Conservation (phyloP, 1,140 invertebrate species). For the Heliconius eleuchia region DNA sequence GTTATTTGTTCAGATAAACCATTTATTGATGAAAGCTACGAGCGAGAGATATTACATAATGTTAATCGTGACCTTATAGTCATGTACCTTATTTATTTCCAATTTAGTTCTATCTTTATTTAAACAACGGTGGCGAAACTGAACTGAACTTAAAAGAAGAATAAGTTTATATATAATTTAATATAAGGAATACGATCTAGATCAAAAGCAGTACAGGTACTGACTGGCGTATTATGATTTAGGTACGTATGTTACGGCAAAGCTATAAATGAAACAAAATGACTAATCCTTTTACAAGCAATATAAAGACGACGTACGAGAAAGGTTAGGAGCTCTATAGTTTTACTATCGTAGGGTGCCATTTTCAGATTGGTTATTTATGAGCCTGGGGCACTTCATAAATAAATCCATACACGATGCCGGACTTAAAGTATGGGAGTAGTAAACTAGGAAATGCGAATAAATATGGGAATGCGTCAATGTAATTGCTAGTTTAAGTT, state of each 20-base stretch:
- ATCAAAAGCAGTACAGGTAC: no score
- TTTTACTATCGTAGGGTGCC: conserved; percentile 47
- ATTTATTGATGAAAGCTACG: no score
- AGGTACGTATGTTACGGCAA: not conserved
- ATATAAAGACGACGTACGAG: conserved; percentile 21
- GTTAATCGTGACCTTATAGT: no score
- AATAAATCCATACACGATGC: conserved; percentile 60
- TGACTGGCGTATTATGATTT: not conserved
- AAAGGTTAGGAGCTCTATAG: conserved; percentile 28
- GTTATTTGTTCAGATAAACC: no score
- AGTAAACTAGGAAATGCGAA: conserved; percentile 19
- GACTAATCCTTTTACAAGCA: conserved; percentile 14
- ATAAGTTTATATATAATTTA: no score
- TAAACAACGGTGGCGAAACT: no score
- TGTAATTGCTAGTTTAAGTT: not conserved
- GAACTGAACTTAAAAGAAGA: no score
- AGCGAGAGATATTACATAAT: no score
- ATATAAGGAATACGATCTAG: no score
- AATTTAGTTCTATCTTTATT: no score
- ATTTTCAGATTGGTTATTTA: conserved; percentile 67
- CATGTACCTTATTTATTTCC: no score
- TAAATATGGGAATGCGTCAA: conserved; percentile 10
- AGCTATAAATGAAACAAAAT: not conserved
- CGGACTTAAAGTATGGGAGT: conserved; percentile 33
- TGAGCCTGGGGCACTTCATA: conserved; percentile 60